Conservation (phyloP, 92 coral and sea anemone genomes). For the Parazoanthus darwini region DNA sequence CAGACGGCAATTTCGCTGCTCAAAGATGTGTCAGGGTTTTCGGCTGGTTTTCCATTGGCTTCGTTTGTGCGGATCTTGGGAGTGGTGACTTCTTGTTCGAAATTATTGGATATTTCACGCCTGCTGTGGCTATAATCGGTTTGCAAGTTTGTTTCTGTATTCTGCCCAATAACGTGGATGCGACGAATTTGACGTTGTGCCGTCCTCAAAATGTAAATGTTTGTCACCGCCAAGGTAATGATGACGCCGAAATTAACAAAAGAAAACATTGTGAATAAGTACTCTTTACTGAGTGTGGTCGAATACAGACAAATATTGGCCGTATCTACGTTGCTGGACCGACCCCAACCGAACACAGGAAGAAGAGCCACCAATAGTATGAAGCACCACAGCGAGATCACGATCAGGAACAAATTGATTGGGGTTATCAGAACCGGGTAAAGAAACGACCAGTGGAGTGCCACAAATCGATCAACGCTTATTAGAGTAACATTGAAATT, state of each 20-base stretch:
- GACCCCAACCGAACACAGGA: slow-evolving; percentile 83
- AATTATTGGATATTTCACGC: neutral
- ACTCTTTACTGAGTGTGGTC: slow-evolving; percentile 72
- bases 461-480: slow-evolving; percentile 85
- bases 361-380: slow-evolving; percentile 64
- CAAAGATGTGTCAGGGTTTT: neutral
- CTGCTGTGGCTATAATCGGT: slow-evolving; percentile 42
- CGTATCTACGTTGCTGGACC: slow-evolving; percentile 53
- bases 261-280: slow-evolving; percentile 77
- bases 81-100: neutral
- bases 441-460: slow-evolving; percentile 78
- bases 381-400: slow-evolving; percentile 63
- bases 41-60: neutral
- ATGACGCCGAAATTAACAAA: slow-evolving; percentile 79
- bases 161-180: slow-evolving; percentile 58
- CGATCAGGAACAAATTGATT: slow-evolving; percentile 39
- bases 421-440: slow-evolving; percentile 70
- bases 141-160: slow-evolving; percentile 29
- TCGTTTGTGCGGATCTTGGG: neutral
- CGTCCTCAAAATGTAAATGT: slow-evolving; percentile 77
- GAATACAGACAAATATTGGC: slow-evolving; percentile 81
- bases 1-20: neutral
- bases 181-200: slow-evolving; percentile 80
- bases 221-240: slow-evolving; percentile 68
- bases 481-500: slow-evolving; percentile 82